A percentile compares a stretch with the other conserved stretches of the same genome.
These are phyloP conservation scores for Diglossa brunneiventris DNA, from an alignment of 2,113 vertebrate genomes.

Conservation along the genomic window DNA sequence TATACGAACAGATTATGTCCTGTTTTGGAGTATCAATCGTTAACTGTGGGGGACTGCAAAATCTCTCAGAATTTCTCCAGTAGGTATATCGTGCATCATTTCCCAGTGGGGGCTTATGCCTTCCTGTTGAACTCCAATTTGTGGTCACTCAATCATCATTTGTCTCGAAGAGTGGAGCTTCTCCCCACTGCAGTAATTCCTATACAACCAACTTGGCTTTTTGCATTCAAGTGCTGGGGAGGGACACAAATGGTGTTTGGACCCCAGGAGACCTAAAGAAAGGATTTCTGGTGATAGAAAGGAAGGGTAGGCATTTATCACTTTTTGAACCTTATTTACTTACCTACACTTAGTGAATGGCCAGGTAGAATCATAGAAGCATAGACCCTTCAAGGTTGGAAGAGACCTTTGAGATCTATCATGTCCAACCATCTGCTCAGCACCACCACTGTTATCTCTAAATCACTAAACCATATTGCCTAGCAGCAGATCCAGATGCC, in stretches of 20 bases:
- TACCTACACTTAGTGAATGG: neutral
- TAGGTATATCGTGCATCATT: neutral
- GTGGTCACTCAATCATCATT: neutral
- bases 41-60: neutral
- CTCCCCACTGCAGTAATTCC: neutral
- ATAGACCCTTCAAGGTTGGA: neutral
- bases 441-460: neutral
- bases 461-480: neutral
- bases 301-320: neutral
- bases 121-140: neutral
- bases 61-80: neutral
- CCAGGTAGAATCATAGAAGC: neutral
- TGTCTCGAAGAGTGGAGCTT: neutral
- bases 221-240: neutral
- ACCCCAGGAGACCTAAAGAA: neutral
- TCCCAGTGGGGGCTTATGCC: neutral
- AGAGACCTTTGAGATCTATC: neutral
- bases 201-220: neutral
- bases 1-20: neutral
- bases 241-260: neutral
- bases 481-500: neutral
- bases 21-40: neutral
- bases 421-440: neutral
- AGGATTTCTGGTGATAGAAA: neutral
- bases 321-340: neutral